These are phyloP conservation scores for Mirounga angustirostris DNA, from an alignment of 2,113 vertebrate species.

Conservation along the genomic window DNA sequence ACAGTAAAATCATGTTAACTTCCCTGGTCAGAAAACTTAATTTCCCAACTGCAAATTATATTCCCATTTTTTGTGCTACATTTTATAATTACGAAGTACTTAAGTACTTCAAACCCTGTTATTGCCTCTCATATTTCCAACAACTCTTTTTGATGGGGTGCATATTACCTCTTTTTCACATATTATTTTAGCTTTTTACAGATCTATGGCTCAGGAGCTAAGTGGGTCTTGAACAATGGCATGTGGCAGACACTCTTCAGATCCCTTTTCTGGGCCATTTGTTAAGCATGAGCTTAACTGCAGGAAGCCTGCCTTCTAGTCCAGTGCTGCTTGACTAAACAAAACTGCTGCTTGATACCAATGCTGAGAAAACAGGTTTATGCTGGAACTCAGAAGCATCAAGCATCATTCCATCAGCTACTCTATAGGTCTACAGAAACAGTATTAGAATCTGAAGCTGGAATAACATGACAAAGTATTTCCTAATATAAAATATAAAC, in stretches of 20 bases:
- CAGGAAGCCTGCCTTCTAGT: neutral
- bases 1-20: slow-evolving; percentile 5
- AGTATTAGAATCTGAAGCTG: neutral
- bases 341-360: neutral
- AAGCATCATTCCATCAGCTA: neutral
- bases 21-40: neutral
- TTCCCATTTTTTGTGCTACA: neutral
- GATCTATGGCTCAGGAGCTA: neutral
- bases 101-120: neutral
- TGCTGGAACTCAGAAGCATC: neutral
- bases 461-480: neutral
- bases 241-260: neutral
- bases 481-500: neutral
- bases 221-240: neutral
- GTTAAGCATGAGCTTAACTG: neutral
- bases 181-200: neutral
- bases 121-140: neutral
- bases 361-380: neutral
- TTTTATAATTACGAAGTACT: neutral
- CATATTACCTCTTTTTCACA: neutral
- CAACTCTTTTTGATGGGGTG: neutral
- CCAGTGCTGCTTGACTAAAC: neutral
- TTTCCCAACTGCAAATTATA: neutral
- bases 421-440: neutral
- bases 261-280: neutral